Percentiles rank a stretch among this genome's conserved stretches.
Evolutionary conservation across 1,140 invertebrate genomes (phyloP).

Genomic region (Drusus annulatus): DNA sequence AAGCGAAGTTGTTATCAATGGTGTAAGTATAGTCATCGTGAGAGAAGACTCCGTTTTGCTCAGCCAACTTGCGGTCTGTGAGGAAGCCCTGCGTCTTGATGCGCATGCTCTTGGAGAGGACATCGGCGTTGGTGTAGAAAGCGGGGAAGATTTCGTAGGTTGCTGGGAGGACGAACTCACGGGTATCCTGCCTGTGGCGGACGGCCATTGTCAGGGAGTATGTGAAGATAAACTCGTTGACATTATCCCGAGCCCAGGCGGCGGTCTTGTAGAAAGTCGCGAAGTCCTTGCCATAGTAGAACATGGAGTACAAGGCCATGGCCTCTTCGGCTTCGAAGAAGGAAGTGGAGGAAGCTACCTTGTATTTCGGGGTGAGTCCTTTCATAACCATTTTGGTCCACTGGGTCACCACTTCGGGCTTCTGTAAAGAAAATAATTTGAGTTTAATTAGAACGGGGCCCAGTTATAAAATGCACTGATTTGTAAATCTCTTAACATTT

Average conservation of each 20-base stretch:
- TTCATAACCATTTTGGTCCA: slow-evolving; percentile 70
- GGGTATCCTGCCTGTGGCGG: slow-evolving; percentile 72
- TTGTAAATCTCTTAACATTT: too few relatives aligned
- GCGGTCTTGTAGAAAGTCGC: slow-evolving; percentile 76
- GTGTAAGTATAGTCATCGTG: slow-evolving; percentile 67
- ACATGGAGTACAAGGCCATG: slow-evolving; percentile 71
- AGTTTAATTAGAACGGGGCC: too few relatives aligned
- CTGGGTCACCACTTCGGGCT: slow-evolving; percentile 70
- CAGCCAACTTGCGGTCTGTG: slow-evolving; percentile 55
- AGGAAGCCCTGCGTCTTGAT: slow-evolving; percentile 72
- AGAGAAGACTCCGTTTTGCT: slow-evolving; percentile 65
- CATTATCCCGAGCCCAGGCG: slow-evolving; percentile 71
- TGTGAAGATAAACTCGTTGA: slow-evolving; percentile 76
- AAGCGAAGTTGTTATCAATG: slow-evolving; percentile 70
- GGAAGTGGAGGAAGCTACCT: slow-evolving; percentile 73
- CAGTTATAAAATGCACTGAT: too few relatives aligned
- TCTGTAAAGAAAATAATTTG: slow-evolving; percentile 60
- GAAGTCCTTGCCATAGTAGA: slow-evolving; percentile 77
- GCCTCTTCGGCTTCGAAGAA: slow-evolving; percentile 71
- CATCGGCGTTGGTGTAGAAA: slow-evolving; percentile 71
- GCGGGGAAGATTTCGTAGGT: slow-evolving; percentile 77
- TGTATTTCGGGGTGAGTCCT: slow-evolving; percentile 68
- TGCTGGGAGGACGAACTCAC: slow-evolving; percentile 73
- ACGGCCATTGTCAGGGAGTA: slow-evolving; percentile 74
- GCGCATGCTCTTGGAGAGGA: slow-evolving; percentile 60